These are phyloP conservation scores for Ethmia dodecea DNA, from an alignment of 2,888 invertebrate genomes.

Conservation along the genomic window DNA sequence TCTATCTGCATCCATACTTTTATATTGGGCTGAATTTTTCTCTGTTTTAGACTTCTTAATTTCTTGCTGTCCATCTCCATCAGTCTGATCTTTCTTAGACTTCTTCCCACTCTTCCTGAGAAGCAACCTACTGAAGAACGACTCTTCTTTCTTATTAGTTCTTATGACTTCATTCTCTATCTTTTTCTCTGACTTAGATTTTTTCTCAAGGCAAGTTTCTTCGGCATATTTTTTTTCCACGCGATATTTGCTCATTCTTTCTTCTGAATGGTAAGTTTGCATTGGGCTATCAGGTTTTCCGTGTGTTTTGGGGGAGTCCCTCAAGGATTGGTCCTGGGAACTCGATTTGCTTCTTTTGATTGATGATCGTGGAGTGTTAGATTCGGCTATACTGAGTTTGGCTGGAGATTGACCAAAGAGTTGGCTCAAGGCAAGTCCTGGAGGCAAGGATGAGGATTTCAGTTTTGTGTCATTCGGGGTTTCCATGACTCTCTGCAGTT, in stretches of 20 bases:
- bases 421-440: conserved; percentile 75
- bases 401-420: conserved; percentile 66
- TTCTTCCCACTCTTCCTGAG: conserved; percentile 85
- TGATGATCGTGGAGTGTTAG: conserved; percentile 60
- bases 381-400: conserved; percentile 71
- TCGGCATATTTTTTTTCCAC: conserved; percentile 60
- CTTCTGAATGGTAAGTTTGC: conserved; percentile 47
- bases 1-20: conserved; percentile 51
- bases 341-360: conserved; percentile 72
- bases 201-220: conserved; percentile 69
- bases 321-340: conserved; percentile 60
- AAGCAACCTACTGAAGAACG: conserved; percentile 82
- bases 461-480: conserved; percentile 72
- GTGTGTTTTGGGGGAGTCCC: conserved; percentile 49
- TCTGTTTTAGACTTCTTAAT: conserved; percentile 60
- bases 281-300: conserved; percentile 31
- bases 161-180: conserved; percentile 67
- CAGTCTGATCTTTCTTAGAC: conserved; percentile 75
- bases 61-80: conserved; percentile 58
- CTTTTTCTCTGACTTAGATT: conserved; percentile 68
- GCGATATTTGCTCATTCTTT: conserved; percentile 50
- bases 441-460: conserved; percentile 81
- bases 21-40: conserved; percentile 50
- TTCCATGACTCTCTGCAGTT: conserved; percentile 57
- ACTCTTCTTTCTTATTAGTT: conserved; percentile 74